Percentiles rank a stretch among this genome's conserved stretches.
Evolutionary conservation across 2,888 invertebrate species (phyloP).

Genomic region (Lasioglossum zephyrum): DNA sequence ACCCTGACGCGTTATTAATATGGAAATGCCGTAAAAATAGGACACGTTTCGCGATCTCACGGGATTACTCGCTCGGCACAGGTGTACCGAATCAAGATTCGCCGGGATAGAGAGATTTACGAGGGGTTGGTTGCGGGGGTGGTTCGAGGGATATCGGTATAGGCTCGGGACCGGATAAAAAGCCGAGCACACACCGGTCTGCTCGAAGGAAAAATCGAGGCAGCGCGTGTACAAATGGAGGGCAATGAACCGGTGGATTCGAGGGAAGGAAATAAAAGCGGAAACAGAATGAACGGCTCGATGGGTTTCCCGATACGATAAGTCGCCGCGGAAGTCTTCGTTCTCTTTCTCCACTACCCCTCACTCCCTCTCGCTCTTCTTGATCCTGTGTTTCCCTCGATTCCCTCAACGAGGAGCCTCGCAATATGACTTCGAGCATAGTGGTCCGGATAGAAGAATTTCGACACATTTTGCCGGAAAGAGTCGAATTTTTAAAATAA

Average conservation of each 20-base stretch:
- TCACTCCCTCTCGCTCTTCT: slow-evolving; percentile 17
- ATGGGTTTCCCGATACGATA: slow-evolving; percentile 80
- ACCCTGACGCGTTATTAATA: slow-evolving; percentile 44
- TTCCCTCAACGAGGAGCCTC: slow-evolving; percentile 7
- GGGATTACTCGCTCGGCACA: slow-evolving; percentile 2
- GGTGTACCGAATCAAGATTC: slow-evolving; percentile 32
- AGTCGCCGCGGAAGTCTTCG: slow-evolving; percentile 73
- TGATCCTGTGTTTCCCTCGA: background rate
- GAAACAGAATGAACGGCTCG: slow-evolving; percentile 80
- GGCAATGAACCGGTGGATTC: slow-evolving; percentile 79
- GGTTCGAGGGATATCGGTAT: slow-evolving; percentile 13
- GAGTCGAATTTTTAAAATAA: background rate
- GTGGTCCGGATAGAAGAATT: background rate
- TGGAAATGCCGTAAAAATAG: slow-evolving; percentile 36
- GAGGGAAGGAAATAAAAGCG: slow-evolving; percentile 79
- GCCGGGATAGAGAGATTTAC: slow-evolving; percentile 46
- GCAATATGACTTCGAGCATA: slow-evolving; percentile 20
- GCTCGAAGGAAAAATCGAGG: slow-evolving; percentile 54
- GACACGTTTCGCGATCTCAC: slow-evolving; percentile 10
- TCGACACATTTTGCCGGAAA: background rate
- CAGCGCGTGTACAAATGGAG: slow-evolving; percentile 77
- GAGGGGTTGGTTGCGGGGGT: background rate
- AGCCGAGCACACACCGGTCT: slow-evolving; percentile 45
- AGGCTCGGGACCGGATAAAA: slow-evolving; percentile 51
- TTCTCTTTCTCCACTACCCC: slow-evolving; percentile 46